phyloP scores from a whole-genome alignment of 2,888 invertebrate species.

The Drosophila siamana region DNA sequence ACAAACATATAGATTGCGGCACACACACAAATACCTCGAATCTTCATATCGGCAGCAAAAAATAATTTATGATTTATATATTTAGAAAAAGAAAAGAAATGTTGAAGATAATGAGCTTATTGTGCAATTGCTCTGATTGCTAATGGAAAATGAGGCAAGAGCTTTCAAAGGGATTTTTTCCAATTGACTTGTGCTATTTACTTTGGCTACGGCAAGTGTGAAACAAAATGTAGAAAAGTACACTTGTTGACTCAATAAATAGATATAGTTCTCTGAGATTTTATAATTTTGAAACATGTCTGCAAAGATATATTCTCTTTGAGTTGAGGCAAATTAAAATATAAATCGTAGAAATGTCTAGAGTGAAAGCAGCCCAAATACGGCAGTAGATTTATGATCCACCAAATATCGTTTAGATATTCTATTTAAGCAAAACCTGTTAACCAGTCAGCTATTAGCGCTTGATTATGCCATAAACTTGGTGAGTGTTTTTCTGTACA shows the following conservation, averaged over 20 bases:
- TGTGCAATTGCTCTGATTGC: constrained; percentile 21
- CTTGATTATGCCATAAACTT: neutral
- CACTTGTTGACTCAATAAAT: neutral
- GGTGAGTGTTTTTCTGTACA: neutral
- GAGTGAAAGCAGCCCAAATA: neutral
- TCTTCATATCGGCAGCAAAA: constrained; percentile 16
- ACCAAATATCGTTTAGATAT: neutral
- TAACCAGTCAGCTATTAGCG: neutral
- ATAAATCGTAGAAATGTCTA: neutral
- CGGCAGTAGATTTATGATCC: neutral
- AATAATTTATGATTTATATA: constrained; percentile 19
- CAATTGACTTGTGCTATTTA: constrained; percentile 30
- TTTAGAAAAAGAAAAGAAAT: neutral
- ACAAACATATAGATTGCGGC: neutral
- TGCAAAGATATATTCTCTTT: neutral
- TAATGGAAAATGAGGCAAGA: constrained; percentile 39
- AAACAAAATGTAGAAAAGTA: constrained; percentile 20
- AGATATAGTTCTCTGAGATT: neutral
- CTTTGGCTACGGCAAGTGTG: constrained; percentile 22
- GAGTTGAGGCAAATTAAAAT: neutral
- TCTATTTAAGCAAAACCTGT: neutral
- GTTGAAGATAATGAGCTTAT: constrained; percentile 3
- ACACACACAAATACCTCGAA: neutral
- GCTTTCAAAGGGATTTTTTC: constrained; percentile 21
- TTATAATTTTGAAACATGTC: constrained; percentile 3